Evolutionary conservation across 2,113 vertebrate genomes (phyloP).

Genomic region (Rhipidura dahli): DNA sequence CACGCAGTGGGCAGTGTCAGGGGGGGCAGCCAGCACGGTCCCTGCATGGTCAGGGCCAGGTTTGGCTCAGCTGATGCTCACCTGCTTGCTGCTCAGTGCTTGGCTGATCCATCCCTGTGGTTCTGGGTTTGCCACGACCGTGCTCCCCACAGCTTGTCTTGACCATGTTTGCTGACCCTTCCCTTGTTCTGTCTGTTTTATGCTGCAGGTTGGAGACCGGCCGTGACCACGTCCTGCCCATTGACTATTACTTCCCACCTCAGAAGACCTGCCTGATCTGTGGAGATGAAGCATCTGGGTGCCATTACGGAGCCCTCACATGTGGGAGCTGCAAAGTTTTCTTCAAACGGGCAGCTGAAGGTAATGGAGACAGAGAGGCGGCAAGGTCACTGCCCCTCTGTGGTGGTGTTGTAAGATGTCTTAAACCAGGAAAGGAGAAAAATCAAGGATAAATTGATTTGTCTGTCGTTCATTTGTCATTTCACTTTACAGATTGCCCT

Average conservation of each 20-base stretch:
- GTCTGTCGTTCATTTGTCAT: background rate
- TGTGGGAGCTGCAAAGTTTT: constrained; percentile 99
- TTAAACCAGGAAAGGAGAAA: background rate
- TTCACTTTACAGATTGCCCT: background rate
- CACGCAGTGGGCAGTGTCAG: background rate
- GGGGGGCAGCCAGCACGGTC: background rate
- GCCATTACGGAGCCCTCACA: constrained; percentile 96
- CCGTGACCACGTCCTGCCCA: constrained; percentile 89
- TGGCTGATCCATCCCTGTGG: background rate
- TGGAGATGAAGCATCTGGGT: constrained; percentile 95
- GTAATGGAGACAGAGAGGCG: constrained; percentile 61
- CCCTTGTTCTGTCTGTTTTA: background rate
- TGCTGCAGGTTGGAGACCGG: constrained; percentile 80
- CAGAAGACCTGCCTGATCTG: constrained; percentile 96
- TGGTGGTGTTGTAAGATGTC: background rate
- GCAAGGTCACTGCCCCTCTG: background rate
- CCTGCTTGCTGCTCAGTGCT: background rate
- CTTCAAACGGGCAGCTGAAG: constrained; percentile 98
- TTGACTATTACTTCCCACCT: constrained; percentile 96
- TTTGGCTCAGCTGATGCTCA: background rate
- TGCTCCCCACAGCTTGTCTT: background rate
- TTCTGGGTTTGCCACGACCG: background rate
- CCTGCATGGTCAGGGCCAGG: accelerated
- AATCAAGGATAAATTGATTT: background rate
- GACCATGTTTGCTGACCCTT: background rate